Base-by-base conservation (phyloP, 2,888 invertebrate species). In the Piscicola geometra region DNA sequence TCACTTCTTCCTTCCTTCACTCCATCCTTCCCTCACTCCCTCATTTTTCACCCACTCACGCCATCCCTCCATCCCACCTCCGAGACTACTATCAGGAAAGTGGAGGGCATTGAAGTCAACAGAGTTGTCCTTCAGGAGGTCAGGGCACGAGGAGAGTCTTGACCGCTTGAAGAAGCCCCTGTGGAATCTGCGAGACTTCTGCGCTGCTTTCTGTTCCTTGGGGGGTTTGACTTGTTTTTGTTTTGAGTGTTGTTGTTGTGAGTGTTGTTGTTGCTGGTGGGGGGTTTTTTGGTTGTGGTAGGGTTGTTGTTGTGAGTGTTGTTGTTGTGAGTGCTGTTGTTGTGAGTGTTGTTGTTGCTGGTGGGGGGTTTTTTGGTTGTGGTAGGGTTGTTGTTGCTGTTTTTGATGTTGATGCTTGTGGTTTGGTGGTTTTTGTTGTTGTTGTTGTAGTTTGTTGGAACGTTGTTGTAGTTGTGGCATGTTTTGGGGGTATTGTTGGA, bases 91-190 rank as follows among this genome's bases (percentile, higher is more conserved):
- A 5, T 56, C 60, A 15, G 21, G 21, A 21, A 56, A 56, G 3
- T 21, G 21, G 12, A 56, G n/a, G 60, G 5, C 60, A 56, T 56
- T 56, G 60, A 56, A 56, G 25, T 56, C 25, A 3, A 56, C 25
- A 56, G 60, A 56, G 60, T 56, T 60, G 32, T 64, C 73, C 28
- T 73, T 73, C 9, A 73, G 28, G 5, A 73, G 73, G 64, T 73
- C 64, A 30, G 73, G 73, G n/a, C 73, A 73, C 5, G 73, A 73
- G 25, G 60, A 56, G 5, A 56, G 60, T 18, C 60, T 56, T 3
- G 60, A 56, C 12, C 60, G 21, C 25, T 56, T 56, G 60, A 56
- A 56, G n/a, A 56, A 56, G n/a, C 25, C n/a, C n/a, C 60, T 56
- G 60, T 56, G 9, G 60, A 25, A 56, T 21, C 25, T 56, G 25